Base-by-base conservation (phyloP, 2,113 vertebrate genomes). In the Murina feae region DNA sequence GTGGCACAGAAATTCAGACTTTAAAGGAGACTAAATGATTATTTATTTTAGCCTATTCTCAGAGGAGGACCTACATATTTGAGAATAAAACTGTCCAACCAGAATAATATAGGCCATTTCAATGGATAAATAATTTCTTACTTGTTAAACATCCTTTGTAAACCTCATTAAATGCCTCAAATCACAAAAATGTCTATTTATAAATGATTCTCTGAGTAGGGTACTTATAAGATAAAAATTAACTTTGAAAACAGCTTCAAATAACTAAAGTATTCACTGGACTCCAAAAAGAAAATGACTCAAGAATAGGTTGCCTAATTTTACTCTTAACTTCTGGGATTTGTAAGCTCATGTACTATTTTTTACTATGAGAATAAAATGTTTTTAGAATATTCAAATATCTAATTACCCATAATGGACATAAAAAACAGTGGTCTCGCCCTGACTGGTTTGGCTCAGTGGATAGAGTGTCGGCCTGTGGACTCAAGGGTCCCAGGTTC, bases 301-400 rank as follows among this genome's bases (percentile, higher is more conserved):
- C 4, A 76, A 85, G 5, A 85, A 78, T 4, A 76, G 3, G 28
- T 35, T 79, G 37, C 0, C 37, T 80, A 55, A 87, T 78, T 81
- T 89, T 28, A 9, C 90, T 90, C 44, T 82, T 39, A 74, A n/a
- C 1, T 74, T 84, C n/a, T 72, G 11, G 20, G 4, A 0, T 86
- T 83, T 91, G 8, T 80, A 37, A 83, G 18, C 2, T 86, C 25
- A 81, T 87, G 89, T 58, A 51, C 53, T 60, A 85, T 39, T 58
- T 25, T 60, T 71, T 21, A 55, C 42, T 39, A 35, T 42, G 32
- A 72, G 17, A 68, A 21, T 35, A 6, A 87, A 74, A 17, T 74
- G 37, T 66, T 90, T 79, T 83, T 63, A 85, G 55, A 86, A 89
- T 93, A 81, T 20, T 81, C 76, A 94, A 93, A 80, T 87, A 75